A percentile compares a stretch with the other conserved stretches of the same genome.
These are phyloP conservation scores for Gila robusta DNA, from an alignment of 2,797 vertebrate genomes.

Conservation along the genomic window DNA sequence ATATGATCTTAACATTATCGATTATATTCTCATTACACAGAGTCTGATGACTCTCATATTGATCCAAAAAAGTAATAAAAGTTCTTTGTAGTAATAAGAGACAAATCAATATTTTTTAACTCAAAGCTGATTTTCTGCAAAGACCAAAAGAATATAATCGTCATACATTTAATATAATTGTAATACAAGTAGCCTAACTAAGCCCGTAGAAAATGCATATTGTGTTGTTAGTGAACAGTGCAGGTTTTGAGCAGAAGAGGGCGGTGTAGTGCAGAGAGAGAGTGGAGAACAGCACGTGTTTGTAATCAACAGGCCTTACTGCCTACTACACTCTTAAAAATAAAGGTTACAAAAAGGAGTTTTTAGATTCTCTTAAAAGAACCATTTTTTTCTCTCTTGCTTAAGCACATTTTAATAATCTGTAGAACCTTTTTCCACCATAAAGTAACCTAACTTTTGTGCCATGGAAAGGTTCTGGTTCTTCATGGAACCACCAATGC, in stretches of 20 bases:
- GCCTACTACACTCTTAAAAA: background rate
- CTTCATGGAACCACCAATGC: background rate
- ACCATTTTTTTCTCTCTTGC: background rate
- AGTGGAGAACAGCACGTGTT: background rate
- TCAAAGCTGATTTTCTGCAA: background rate
- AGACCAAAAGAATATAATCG: background rate
- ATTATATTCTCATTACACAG: background rate
- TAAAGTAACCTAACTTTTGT: background rate
- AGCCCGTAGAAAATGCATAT: background rate
- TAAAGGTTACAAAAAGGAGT: background rate
- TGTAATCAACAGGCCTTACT: background rate
- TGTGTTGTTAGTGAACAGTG: background rate
- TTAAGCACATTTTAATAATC: background rate
- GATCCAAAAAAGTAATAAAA: background rate
- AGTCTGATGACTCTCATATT: slow-evolving; percentile 10
- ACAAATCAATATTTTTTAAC: background rate
- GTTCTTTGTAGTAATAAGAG: background rate
- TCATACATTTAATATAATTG: background rate
- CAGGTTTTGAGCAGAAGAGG: background rate
- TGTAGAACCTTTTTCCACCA: background rate
- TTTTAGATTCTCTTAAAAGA: background rate
- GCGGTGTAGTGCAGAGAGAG: background rate
- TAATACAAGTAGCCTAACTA: background rate
- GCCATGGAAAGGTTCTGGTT: background rate
- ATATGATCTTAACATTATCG: slow-evolving; percentile 22